Base-by-base conservation (phyloP, 2,797 vertebrate species). In the Clarias fuscus region DNA sequence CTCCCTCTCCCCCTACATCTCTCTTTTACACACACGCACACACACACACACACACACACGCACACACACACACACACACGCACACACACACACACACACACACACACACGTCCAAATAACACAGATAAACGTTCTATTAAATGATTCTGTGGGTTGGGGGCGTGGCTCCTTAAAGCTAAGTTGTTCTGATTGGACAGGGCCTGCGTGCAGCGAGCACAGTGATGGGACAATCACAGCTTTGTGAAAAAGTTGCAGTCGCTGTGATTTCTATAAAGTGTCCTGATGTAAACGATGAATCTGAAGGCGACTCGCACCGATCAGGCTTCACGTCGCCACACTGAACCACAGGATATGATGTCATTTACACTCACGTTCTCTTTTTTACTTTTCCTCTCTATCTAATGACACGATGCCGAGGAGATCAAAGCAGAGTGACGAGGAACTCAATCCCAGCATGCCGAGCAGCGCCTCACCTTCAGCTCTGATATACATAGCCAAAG, bases 401-500 rank as follows among this genome's bases (percentile, higher is more conserved):
- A 58, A 27, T 20, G 15, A 61, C 43, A n/a, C 7, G 5, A 27
- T 27, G 43, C 43, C 48, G 27, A 61, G 76, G 24, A 59, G 3
- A 59, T 78, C 56, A 78, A 37, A 78, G 76, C 17, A 61, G 18
- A 53, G 61, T 20, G 30, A 78, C 2, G 0, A n/a, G 22, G 61
- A 81, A 65, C 78, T 48, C 61, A 64, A 64, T 64, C 78, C 7
- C 79, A 64, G 61, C 79, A 48, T 65, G 62, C 22, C 24, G 4
- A 81, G 37, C 27, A 40, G 27, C 40, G 3, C 62, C 22, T 2
- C 24, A 3, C 37, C 77, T 81, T 81, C 62, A 48, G 24, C 65
- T 33, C 65, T 24, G n/a, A 43, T 82, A 82, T 33, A 70, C 65
- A 68, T 70, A 82, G 64, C 80, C 30, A 20, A 68, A 30, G 64